Conservation (phyloP, 2,888 invertebrate species). For the Danaus chrysippus region DNA sequence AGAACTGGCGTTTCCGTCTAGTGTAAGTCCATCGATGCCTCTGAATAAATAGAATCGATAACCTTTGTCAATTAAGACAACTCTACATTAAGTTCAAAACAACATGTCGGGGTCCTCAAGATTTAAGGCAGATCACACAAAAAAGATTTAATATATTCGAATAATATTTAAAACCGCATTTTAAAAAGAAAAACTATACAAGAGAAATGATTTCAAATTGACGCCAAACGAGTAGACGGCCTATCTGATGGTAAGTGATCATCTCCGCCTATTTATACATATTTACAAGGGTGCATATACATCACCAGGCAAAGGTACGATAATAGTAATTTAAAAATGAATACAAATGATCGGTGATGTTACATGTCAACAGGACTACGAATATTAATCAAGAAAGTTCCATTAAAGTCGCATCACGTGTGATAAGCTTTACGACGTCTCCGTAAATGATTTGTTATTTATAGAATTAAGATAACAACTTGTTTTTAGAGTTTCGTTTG, state of each 20-base stretch:
- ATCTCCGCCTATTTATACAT: no score
- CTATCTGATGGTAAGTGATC: no score
- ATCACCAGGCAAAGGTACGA: no score
- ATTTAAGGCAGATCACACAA: conserved; percentile 31
- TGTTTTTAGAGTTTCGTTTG: conserved; percentile 61
- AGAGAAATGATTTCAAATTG: no score
- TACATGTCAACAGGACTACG: neutral
- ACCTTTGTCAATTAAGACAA: conserved; percentile 70
- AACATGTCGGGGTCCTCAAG: conserved; percentile 55
- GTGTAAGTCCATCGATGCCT: conserved; percentile 49
- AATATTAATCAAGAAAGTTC: neutral
- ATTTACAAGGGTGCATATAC: no score
- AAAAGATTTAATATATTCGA: conserved; percentile 6
- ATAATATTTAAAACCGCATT: neutral
- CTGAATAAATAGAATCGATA: conserved; percentile 70
- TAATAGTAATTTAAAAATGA: no score
- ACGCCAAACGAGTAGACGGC: no score
- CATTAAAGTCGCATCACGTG: conserved; percentile 34
- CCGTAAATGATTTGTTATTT: conserved; percentile 60
- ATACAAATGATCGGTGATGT: neutral
- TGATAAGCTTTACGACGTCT: conserved; percentile 52
- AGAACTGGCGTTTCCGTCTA: conserved; percentile 68
- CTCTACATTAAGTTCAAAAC: conserved; percentile 70
- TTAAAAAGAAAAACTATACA: neutral
- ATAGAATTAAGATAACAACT: conserved; percentile 62